These are phyloP conservation scores for Biston stratarius DNA, from an alignment of 2,888 invertebrate genomes.

Conservation along the genomic window DNA sequence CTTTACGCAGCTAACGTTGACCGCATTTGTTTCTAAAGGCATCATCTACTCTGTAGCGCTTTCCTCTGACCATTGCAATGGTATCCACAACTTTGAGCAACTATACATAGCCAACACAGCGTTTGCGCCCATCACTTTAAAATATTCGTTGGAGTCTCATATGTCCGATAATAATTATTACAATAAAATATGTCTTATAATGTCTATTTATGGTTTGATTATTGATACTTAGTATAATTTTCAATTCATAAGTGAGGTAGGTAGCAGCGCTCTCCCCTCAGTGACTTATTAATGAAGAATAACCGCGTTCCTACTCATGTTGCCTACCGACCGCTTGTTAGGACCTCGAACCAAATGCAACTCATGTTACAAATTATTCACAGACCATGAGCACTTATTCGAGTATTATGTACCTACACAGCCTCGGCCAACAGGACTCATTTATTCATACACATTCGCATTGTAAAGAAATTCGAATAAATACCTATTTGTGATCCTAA, in stretches of 20 bases:
- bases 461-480: background rate
- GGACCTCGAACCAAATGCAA: constrained; percentile 9
- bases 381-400: constrained; percentile 7
- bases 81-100: too few species aligned
- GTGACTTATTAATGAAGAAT: constrained; percentile 33
- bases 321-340: constrained; percentile 22
- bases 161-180: too few species aligned
- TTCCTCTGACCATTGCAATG: too few species aligned
- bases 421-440: background rate
- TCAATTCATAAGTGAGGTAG: background rate
- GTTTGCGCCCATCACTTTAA: too few species aligned
- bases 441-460: constrained; percentile 8
- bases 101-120: too few species aligned
- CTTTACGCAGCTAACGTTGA: too few species aligned
- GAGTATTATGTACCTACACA: background rate
- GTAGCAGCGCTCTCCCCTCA: background rate
- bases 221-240: background rate
- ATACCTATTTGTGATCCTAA: background rate
- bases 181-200: too few species aligned
- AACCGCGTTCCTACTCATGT: background rate
- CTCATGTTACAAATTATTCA: constrained; percentile 25
- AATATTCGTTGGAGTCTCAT: too few species aligned
- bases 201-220: too few species aligned
- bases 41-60: too few species aligned
- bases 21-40: too few species aligned